Evolutionary conservation across 2,797 vertebrate genomes (phyloP), one percentile per base, ranked within the genome.

Genomic region (Nothura maculosa): DNA sequence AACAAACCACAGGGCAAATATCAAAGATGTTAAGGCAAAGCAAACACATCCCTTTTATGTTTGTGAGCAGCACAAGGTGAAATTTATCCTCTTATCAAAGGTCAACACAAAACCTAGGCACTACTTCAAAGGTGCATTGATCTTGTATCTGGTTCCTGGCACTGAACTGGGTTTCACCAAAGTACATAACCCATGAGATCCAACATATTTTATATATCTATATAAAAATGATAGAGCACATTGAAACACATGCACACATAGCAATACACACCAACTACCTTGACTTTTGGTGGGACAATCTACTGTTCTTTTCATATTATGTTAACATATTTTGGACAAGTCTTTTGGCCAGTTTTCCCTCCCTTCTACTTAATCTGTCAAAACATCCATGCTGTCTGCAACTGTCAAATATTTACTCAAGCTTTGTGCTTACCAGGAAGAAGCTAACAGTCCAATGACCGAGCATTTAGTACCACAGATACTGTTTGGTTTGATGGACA

Each of bases 41-140:
- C 85, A 96, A 96, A 96, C 93, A 96, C 78, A 70, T 14, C 28
- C 80, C 92, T 96, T 96, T 95, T 86, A 96, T 96, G 93, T 96
- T 87, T 93, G 93, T 94, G 89, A 93, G 82, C 89, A 89, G 28
- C 82, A 96, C 43, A 68, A 60, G 67, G 89, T 92, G 92, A 96
- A 96, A 96, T 96, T 89, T 95, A 94, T 92, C 63, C 52, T 79
- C 70, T 95, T 96, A 95, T 96, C 96, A 93, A 94, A 95, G 90
- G 77, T 95, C 96, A 95, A 89, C 92, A 95, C 63, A 95, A 70
- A 93, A 91, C 63, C 67, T 68, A 95, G 89, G 94, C 87, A 89
- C 57, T 91, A 91, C 92, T 95, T 96, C 93, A 96, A 96, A 96
- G 93, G 73, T 89, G 19, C 77, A 92, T 95, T 95, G 96, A 96